Evolutionary conservation across 2,888 invertebrate species (phyloP).

Genomic region (Cryptus viduatorius): DNA sequence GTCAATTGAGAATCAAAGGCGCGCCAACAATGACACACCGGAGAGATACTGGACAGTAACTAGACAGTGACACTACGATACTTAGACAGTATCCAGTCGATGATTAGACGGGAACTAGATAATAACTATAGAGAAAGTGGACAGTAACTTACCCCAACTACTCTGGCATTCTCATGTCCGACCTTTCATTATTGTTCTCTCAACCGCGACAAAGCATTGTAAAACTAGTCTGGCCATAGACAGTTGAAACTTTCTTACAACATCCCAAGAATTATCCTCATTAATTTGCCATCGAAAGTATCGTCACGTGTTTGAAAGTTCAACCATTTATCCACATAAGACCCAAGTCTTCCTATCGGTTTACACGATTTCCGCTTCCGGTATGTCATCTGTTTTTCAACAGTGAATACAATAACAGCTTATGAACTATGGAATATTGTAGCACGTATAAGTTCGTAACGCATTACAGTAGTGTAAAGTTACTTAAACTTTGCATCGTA

Average conservation of each 20-base stretch:
- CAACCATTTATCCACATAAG: not conserved
- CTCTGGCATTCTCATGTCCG: not conserved
- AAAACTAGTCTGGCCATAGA: not conserved
- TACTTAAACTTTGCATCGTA: conserved; percentile 48
- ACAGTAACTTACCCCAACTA: not conserved
- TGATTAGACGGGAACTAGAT: conserved; percentile 1
- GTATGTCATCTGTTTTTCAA: conserved; percentile 17
- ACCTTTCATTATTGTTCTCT: conserved; percentile 1
- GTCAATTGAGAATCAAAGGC: not conserved
- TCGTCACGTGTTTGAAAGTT: conserved; percentile 11
- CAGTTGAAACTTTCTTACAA: not conserved
- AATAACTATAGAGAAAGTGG: not conserved
- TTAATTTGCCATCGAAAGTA: not conserved
- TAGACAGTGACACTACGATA: not conserved
- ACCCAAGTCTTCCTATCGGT: not conserved
- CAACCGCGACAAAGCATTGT: not conserved
- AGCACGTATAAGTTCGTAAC: conserved; percentile 5
- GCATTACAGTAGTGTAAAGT: conserved; percentile 52
- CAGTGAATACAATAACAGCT: not conserved
- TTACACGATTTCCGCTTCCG: conserved; percentile 18
- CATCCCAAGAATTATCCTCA: not conserved
- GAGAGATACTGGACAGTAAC: not conserved
- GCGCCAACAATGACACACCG: not conserved
- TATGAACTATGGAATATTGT: not conserved
- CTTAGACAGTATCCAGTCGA: not conserved